Evolutionary conservation across 2,888 invertebrate genomes (phyloP).

Genomic region (Drosophila tanythrix): DNA sequence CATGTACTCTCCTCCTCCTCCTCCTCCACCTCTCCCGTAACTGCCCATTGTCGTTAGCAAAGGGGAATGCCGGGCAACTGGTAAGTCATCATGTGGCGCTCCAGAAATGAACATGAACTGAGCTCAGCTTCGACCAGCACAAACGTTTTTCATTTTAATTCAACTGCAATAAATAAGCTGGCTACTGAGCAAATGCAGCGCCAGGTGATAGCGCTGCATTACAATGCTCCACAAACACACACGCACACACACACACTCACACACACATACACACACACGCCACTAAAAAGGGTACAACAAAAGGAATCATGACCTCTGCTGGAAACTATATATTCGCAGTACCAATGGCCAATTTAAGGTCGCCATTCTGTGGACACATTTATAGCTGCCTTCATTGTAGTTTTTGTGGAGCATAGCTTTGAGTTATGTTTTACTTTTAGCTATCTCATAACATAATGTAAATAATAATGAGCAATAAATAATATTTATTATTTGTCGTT

Average conservation of each 20-base stretch:
- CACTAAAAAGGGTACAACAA: conserved; percentile 27
- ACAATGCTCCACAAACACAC: conserved; percentile 32
- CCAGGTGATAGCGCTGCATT: conserved; percentile 61
- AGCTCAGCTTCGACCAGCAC: conserved; percentile 44
- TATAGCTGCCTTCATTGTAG: background rate
- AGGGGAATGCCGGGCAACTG: conserved; percentile 41
- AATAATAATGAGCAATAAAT: background rate
- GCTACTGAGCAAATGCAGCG: conserved; percentile 50
- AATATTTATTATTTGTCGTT: background rate
- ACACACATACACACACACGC: background rate
- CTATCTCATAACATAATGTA: background rate
- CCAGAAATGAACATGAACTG: conserved; percentile 59
- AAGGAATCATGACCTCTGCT: conserved; percentile 26
- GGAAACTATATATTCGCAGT: background rate
- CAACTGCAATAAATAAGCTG: conserved; percentile 69
- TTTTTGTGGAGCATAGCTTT: background rate
- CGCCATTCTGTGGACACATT: background rate
- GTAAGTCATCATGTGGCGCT: conserved; percentile 41
- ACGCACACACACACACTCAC: background rate
- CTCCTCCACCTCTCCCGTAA: conserved; percentile 9
- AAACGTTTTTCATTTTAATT: conserved; percentile 68
- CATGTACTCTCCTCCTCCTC: background rate
- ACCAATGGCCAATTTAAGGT: conserved; percentile 42
- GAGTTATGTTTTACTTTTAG: background rate
- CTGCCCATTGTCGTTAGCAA: conserved; percentile 55